Percentiles rank a stretch among this genome's conserved stretches.
These are phyloP conservation scores for Probaryconus sp. DNA, from an alignment of 1,140 invertebrate genomes.

Conservation along the genomic window DNA sequence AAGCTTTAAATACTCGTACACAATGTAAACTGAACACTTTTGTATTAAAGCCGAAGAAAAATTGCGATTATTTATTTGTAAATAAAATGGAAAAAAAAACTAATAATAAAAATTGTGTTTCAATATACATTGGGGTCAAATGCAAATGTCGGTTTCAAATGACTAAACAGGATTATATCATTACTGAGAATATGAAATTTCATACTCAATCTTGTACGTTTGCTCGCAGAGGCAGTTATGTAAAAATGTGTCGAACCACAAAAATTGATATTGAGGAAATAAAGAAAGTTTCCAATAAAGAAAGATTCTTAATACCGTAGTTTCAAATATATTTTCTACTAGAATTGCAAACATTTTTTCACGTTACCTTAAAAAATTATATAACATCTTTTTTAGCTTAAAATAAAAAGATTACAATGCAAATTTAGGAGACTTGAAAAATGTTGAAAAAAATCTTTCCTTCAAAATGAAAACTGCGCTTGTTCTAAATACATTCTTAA, in stretches of 20 bases:
- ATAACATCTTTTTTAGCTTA: too few relatives aligned
- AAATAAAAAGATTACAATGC: constrained; percentile 37
- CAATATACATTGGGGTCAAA: constrained; percentile 14
- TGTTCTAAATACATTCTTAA: constrained; percentile 3
- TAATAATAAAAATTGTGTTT: constrained; percentile 15
- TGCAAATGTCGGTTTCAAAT: constrained; percentile 16
- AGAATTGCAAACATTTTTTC: too few relatives aligned
- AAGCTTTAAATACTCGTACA: too few relatives aligned
- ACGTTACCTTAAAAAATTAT: too few relatives aligned
- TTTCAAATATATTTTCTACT: too few relatives aligned
- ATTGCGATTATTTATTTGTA: too few relatives aligned
- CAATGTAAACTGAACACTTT: too few relatives aligned
- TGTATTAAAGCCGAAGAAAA: too few relatives aligned
- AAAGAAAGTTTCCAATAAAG: constrained; percentile 22
- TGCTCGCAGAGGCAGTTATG: constrained; percentile 39
- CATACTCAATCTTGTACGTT: constrained; percentile 30
- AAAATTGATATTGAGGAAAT: constrained; percentile 47
- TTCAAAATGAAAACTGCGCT: constrained; percentile 24
- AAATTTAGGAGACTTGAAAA: constrained; percentile 14
- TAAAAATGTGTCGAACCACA: constrained; percentile 33
- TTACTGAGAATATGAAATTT: constrained; percentile 44
- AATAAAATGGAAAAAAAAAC: too few relatives aligned
- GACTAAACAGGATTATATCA: constrained; percentile 31
- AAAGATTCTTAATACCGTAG: constrained; percentile 11
- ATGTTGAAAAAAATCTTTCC: too few relatives aligned